These are phyloP conservation scores for Ethmia dodecea DNA, from an alignment of 2,888 invertebrate genomes.

Conservation along the genomic window DNA sequence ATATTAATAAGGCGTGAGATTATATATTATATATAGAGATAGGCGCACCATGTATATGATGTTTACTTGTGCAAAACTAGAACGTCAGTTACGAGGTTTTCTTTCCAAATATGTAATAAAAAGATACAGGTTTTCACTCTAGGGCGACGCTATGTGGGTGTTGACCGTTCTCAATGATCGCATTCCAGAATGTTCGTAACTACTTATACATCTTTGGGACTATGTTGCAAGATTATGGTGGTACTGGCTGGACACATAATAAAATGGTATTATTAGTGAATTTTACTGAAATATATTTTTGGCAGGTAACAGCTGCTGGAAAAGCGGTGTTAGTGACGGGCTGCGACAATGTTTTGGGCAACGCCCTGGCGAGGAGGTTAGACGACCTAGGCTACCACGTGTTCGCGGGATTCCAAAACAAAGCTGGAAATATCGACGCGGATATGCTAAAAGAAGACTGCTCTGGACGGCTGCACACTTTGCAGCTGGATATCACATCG, in stretches of 20 bases:
- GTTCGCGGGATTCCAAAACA: conserved; percentile 89
- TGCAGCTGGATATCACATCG: conserved; percentile 89
- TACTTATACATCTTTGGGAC: too few relatives aligned
- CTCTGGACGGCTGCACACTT: conserved; percentile 83
- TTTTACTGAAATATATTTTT: background rate
- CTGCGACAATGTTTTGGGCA: conserved; percentile 87
- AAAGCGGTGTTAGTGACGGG: conserved; percentile 92
- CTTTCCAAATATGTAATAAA: too few relatives aligned
- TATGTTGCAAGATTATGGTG: too few relatives aligned
- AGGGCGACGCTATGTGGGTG: too few relatives aligned
- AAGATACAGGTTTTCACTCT: too few relatives aligned
- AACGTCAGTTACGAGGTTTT: background rate
- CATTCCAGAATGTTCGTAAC: too few relatives aligned
- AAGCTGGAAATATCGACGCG: conserved; percentile 82
- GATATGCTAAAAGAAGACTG: conserved; percentile 87
- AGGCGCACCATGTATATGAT: too few relatives aligned
- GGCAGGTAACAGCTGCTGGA: conserved; percentile 87
- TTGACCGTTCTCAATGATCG: background rate
- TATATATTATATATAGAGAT: too few relatives aligned
- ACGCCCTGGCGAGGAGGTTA: conserved; percentile 85
- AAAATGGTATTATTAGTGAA: too few relatives aligned
- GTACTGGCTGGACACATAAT: too few relatives aligned
- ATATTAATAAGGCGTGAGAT: too few relatives aligned
- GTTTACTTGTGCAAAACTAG: too few relatives aligned
- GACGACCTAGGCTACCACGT: conserved; percentile 92